Conservation (phyloP, 92 coral and sea anemone species). For the Metridium senile region DNA sequence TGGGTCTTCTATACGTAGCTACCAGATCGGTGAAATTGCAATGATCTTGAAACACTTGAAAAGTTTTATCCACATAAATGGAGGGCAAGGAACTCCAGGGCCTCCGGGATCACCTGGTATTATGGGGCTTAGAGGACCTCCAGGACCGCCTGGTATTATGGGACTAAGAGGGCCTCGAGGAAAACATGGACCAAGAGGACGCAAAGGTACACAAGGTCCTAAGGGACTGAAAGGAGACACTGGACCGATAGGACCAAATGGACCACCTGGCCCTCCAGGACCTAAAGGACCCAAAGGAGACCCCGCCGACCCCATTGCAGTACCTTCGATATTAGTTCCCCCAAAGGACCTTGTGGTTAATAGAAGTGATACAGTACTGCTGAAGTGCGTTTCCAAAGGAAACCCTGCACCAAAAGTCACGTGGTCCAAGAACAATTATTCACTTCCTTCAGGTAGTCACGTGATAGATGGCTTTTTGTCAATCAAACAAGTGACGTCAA, state of each 20-base stretch:
- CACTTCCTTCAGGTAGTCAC: slow-evolving; percentile 34
- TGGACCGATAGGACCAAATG: slow-evolving; percentile 45
- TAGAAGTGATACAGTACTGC: slow-evolving; percentile 46
- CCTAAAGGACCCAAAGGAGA: slow-evolving; percentile 66
- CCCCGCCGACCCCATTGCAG: slow-evolving; percentile 57
- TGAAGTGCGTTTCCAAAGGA: slow-evolving; percentile 63
- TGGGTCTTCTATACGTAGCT: not conserved
- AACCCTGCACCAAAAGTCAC: slow-evolving; percentile 71
- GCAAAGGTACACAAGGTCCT: slow-evolving; percentile 36
- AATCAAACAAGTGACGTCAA: slow-evolving; percentile 36
- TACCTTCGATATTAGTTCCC: slow-evolving; percentile 51
- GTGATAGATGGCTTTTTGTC: slow-evolving; percentile 36
- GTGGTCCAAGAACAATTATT: slow-evolving; percentile 50
- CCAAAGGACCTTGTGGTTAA: slow-evolving; percentile 50
- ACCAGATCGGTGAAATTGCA: no score
- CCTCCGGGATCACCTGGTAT: no score
- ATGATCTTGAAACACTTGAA: no score
- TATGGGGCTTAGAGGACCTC: no score
- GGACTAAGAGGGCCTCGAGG: slow-evolving; percentile 5
- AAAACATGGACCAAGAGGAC: slow-evolving; percentile 58
- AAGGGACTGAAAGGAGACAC: slow-evolving; percentile 44
- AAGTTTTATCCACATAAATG: no score
- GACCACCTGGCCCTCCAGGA: slow-evolving; percentile 64
- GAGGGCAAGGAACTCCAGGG: not conserved
- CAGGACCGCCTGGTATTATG: slow-evolving; percentile 40